These are phyloP conservation scores for Zosterops borbonicus DNA, from an alignment of 2,113 vertebrate genomes.

Conservation along the genomic window DNA sequence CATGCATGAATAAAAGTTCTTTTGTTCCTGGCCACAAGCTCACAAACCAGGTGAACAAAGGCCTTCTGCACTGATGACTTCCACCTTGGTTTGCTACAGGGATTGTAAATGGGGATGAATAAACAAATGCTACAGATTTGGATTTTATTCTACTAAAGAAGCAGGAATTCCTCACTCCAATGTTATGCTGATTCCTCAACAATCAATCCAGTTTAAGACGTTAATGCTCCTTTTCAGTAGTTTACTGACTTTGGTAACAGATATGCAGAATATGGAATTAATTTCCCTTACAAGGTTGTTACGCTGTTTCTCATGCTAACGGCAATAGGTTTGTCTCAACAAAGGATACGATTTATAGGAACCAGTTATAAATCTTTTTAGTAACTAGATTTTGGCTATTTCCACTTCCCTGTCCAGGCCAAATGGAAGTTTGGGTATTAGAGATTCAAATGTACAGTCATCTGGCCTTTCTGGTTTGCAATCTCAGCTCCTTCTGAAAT, in stretches of 20 bases:
- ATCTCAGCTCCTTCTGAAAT: neutral
- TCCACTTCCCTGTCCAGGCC: neutral
- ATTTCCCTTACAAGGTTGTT: neutral
- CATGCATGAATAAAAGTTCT: neutral
- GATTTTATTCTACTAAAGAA: neutral
- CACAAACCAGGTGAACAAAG: neutral
- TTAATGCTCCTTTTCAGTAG: neutral
- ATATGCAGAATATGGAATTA: neutral
- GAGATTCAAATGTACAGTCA: neutral
- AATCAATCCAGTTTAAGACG: neutral
- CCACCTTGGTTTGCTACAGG: neutral
- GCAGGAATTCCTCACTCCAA: neutral
- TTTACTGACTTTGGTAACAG: neutral
- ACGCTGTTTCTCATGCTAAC: accelerated
- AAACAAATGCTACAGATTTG: neutral
- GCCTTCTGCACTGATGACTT: neutral
- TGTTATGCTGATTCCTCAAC: neutral
- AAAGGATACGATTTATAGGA: neutral
- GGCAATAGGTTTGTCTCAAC: neutral
- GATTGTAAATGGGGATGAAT: neutral
- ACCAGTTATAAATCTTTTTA: neutral
- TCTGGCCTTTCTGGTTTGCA: neutral
- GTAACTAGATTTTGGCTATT: neutral
- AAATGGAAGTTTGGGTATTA: neutral
- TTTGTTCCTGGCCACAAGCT: neutral